These are phyloP conservation scores for Sinopyrophorus schimmeli DNA, from an alignment of 2,888 invertebrate species.

Conservation along the genomic window DNA sequence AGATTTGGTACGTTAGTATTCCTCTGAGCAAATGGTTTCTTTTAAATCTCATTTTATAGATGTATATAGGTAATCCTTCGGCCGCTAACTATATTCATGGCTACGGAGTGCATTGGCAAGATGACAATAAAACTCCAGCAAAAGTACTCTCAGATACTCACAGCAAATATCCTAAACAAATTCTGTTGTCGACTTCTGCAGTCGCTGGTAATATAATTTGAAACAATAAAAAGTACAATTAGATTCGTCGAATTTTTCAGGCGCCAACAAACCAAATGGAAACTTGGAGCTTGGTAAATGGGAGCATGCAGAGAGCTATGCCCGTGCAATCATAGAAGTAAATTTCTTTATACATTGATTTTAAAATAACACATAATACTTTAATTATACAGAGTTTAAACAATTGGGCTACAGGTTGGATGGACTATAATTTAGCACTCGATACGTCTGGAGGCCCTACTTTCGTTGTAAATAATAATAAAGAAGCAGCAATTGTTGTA, in stretches of 20 bases:
- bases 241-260: too few relatives aligned
- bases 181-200: slow-evolving; percentile 6
- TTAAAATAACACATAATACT: slow-evolving; percentile 23
- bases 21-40: background rate
- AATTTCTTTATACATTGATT: slow-evolving; percentile 34
- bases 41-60: slow-evolving; percentile 2
- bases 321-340: slow-evolving; percentile 66
- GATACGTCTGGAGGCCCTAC: slow-evolving; percentile 78
- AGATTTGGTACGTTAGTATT: slow-evolving; percentile 57
- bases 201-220: background rate
- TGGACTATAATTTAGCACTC: slow-evolving; percentile 88
- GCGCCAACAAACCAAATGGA: too few relatives aligned
- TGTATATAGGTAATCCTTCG: background rate
- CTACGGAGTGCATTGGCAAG: slow-evolving; percentile 8
- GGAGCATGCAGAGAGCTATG: slow-evolving; percentile 58
- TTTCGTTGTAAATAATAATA: slow-evolving; percentile 70
- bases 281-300: slow-evolving; percentile 58
- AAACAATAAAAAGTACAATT: slow-evolving; percentile 1
- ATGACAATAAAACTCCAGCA: background rate
- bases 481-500: slow-evolving; percentile 78
- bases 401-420: slow-evolving; percentile 79
- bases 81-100: slow-evolving; percentile 4
- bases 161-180: slow-evolving; percentile 2
- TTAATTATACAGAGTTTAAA: slow-evolving; percentile 68
- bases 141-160: background rate